Evolutionary conservation across 2,113 vertebrate genomes (phyloP).

Genomic region (Daubentonia madagascariensis): DNA sequence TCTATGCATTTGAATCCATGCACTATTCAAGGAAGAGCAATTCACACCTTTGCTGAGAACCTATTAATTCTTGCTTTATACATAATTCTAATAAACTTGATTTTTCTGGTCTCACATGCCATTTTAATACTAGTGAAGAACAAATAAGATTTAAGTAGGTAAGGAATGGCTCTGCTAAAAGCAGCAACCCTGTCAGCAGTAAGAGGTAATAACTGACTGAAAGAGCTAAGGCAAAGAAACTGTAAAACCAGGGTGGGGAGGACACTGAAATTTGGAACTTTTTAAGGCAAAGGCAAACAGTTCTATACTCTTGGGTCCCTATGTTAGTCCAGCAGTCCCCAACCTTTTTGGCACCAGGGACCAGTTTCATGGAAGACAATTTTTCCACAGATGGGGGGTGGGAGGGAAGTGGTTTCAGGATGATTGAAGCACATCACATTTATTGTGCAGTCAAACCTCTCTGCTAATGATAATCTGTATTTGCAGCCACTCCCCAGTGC

Average conservation of each 20-base stretch:
- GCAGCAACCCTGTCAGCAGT: too few relatives aligned
- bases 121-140: background rate
- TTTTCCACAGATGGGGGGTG: too few relatives aligned
- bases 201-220: background rate
- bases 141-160: background rate
- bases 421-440: too few relatives aligned
- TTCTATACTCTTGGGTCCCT: background rate
- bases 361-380: too few relatives aligned
- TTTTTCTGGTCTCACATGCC: background rate
- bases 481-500: too few relatives aligned
- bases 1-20: background rate
- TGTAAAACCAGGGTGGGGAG: accelerated
- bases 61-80: background rate
- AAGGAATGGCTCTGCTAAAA: background rate
- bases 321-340: too few relatives aligned
- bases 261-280: background rate
- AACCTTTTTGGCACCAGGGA: too few relatives aligned
- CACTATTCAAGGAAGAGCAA: background rate
- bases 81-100: background rate
- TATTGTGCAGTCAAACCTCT: too few relatives aligned
- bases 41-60: background rate
- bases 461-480: too few relatives aligned
- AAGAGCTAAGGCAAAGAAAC: background rate
- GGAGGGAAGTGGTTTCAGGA: too few relatives aligned
- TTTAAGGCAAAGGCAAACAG: background rate